Conservation (phyloP, 1,140 invertebrate species). For the Achroia grisella region DNA sequence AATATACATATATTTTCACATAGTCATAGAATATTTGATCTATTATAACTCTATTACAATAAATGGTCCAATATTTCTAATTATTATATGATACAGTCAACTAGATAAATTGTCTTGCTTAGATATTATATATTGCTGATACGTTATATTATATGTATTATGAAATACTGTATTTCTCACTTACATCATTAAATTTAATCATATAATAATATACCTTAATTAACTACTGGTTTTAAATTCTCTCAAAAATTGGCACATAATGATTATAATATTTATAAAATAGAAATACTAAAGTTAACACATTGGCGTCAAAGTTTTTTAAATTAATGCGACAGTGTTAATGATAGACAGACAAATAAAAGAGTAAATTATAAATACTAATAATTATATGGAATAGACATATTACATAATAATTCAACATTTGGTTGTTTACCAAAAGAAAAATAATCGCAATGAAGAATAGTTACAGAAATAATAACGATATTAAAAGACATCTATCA, state of each 20-base stretch:
- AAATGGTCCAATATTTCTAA: constrained; percentile 12
- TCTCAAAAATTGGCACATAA: constrained; percentile 62
- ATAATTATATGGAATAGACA: too few species aligned
- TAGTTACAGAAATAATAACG: too few species aligned
- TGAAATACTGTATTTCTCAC: constrained; percentile 26
- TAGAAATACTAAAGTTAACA: constrained; percentile 20
- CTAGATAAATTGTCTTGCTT: constrained; percentile 12
- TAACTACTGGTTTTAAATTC: constrained; percentile 42
- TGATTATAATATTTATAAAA: constrained; percentile 12
- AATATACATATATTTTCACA: too few species aligned
- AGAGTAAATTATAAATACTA: too few species aligned
- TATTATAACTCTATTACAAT: neutral
- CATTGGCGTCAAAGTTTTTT: constrained; percentile 30
- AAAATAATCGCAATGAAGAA: too few species aligned
- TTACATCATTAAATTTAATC: constrained; percentile 10
- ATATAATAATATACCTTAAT: constrained; percentile 15
- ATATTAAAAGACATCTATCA: too few species aligned
- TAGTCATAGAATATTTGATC: neutral
- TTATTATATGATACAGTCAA: constrained; percentile 4
- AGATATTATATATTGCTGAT: constrained; percentile 24
- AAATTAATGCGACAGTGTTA: neutral
- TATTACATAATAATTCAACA: too few species aligned
- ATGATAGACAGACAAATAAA: too few species aligned
- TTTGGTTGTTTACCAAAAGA: too few species aligned
- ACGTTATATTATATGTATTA: constrained; percentile 10